phyloP scores from a whole-genome alignment of 2,113 vertebrate species.

The Vulpes ferrilata region DNA sequence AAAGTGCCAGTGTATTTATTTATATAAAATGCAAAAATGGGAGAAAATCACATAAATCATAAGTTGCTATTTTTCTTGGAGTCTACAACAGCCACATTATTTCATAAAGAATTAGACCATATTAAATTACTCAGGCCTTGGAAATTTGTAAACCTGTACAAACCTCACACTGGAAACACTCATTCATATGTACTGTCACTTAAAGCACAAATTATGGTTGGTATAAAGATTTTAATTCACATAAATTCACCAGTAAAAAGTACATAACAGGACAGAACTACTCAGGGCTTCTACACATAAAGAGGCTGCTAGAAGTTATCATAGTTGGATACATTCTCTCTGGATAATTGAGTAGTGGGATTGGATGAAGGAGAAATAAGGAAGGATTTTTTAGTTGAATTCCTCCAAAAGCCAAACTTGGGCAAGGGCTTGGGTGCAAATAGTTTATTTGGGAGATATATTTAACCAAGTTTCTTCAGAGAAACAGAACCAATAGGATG shows the following conservation, averaged over 20 bases:
- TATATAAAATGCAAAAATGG: constrained; percentile 86
- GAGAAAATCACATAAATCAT: constrained; percentile 84
- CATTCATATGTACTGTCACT: constrained; percentile 61
- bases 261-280: not conserved
- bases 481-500: not conserved
- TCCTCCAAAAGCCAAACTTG: not conserved
- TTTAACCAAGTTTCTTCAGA: not conserved
- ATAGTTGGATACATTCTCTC: not conserved
- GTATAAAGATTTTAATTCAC: constrained; percentile 76
- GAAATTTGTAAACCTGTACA: constrained; percentile 75
- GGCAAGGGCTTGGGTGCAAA: not conserved
- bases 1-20: constrained; percentile 74
- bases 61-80: constrained; percentile 76
- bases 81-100: constrained; percentile 76
- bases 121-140: constrained; percentile 74
- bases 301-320: not conserved
- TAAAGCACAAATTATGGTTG: constrained; percentile 74
- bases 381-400: not conserved
- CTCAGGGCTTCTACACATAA: not conserved
- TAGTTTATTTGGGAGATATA: not conserved
- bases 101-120: constrained; percentile 74
- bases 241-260: constrained; percentile 55
- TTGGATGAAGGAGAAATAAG: not conserved
- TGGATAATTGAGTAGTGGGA: not conserved
- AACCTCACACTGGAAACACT: constrained; percentile 75